Base-by-base conservation (phyloP, 1,140 invertebrate genomes). In the Habropoda laboriosa region DNA sequence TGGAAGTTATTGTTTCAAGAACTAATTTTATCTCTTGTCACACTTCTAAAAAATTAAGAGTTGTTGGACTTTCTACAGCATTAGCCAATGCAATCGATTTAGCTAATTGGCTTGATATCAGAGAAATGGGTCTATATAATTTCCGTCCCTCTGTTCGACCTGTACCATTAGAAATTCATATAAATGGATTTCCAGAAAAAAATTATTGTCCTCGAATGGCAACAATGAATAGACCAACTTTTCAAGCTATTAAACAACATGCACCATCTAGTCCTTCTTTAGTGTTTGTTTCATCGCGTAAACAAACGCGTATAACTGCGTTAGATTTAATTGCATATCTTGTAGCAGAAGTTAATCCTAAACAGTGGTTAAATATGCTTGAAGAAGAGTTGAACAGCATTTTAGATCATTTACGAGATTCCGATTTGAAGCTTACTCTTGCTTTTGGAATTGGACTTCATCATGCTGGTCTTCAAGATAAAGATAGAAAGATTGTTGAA, bases 121-220 rank as follows among this genome's bases (percentile, higher is more conserved):
- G 95, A 42, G 73, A 95, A 91, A 96, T 98, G 94, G 99, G 99
- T 0, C 93, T 99, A 10, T 99, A 98, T 92, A 99, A 99, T 93
- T 99, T 99, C 89, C 96, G 98, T 72, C 98, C 99, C 0, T 98
- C 98, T 1, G 99, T 99, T 6, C 95, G 99, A 49, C 99, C 99
- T 8, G 99, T 99, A 6, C 99, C 99, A 6, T 93, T 99, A 40
- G 97, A 99, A 93, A 98, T 99, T 42, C 98, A 99, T 88, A 97
- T 99, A 74, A 94, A 94, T 85, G 98, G 98, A 0, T 99, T 98
- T 91, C 96, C 98, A 2, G 98, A 98, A 0, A 98, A 99, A 87
- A 98, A 99, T 92, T 99, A 99, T 93, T 99, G 99, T 91, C 99
- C 99, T 0, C 95, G 99, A 76, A 99, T 99, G 99, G 97, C 98